Evolutionary conservation across 2,888 invertebrate species (phyloP).

Genomic region (Steromphala cineraria): DNA sequence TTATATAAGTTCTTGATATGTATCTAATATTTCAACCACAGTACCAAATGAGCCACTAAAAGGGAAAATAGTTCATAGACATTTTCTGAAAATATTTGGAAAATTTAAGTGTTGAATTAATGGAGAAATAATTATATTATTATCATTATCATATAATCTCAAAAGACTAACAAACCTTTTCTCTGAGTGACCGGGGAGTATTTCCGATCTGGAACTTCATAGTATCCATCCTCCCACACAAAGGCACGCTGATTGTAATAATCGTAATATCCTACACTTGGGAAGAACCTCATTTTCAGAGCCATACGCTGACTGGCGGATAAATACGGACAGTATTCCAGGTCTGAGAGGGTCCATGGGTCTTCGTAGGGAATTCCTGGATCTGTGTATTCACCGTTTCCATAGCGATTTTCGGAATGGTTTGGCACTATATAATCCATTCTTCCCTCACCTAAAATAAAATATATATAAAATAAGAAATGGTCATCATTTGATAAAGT

Average conservation of each 20-base stretch:
- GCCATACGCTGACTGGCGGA: background rate
- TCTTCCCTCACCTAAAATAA: background rate
- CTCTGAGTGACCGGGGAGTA: constrained; percentile 2
- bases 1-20: too few species aligned
- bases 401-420: background rate
- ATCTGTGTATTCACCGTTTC: background rate
- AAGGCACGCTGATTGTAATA: constrained; percentile 1
- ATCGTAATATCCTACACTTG: background rate
- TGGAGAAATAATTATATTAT: too few species aligned
- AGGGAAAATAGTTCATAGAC: too few species aligned
- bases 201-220: background rate
- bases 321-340: background rate
- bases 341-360: background rate
- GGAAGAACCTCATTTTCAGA: constrained; percentile 8
- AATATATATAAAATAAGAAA: background rate
- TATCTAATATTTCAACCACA: too few species aligned
- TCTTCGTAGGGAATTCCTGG: background rate
- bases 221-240: constrained; percentile 5
- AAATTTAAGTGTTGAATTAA: too few species aligned
- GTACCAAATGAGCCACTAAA: too few species aligned
- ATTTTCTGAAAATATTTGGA: too few species aligned
- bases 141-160: too few species aligned
- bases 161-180: background rate
- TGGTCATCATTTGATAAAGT: too few species aligned
- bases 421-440: constrained; percentile 11